A percentile compares a stretch with the other conserved stretches of the same genome.
Evolutionary conservation across 2,113 vertebrate species (phyloP).

Genomic region (Hippocampus barbouri): DNA sequence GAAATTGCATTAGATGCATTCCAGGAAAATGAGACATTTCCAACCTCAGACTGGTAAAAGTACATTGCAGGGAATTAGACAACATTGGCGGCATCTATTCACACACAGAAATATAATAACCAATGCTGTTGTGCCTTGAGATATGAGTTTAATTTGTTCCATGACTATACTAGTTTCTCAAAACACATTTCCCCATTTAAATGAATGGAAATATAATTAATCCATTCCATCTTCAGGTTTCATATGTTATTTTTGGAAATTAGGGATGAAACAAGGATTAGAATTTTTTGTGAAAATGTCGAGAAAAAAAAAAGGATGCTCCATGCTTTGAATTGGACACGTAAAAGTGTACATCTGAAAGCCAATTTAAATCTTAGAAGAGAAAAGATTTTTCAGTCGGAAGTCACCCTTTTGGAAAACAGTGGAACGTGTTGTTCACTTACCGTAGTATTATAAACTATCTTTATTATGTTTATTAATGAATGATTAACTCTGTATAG

Average conservation of each 20-base stretch:
- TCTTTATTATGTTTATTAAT: background rate
- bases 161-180: no score
- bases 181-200: no score
- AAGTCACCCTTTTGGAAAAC: no score
- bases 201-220: no score
- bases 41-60: background rate
- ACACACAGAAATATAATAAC: background rate
- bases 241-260: no score
- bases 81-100: no score
- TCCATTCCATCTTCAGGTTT: no score
- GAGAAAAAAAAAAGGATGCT: background rate
- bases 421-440: background rate
- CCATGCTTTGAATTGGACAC: no score
- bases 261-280: background rate
- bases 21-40: background rate
- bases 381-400: no score
- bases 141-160: no score
- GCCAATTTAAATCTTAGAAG: no score
- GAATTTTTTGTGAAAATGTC: background rate
- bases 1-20: background rate
- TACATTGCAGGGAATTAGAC: background rate
- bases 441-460: background rate
- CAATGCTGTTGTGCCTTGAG: no score
- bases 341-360: background rate
- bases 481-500: background rate